Evolutionary conservation across 2,113 vertebrate genomes (phyloP), one percentile per base, ranked within the genome.

Genomic region (Callipepla squamata): DNA sequence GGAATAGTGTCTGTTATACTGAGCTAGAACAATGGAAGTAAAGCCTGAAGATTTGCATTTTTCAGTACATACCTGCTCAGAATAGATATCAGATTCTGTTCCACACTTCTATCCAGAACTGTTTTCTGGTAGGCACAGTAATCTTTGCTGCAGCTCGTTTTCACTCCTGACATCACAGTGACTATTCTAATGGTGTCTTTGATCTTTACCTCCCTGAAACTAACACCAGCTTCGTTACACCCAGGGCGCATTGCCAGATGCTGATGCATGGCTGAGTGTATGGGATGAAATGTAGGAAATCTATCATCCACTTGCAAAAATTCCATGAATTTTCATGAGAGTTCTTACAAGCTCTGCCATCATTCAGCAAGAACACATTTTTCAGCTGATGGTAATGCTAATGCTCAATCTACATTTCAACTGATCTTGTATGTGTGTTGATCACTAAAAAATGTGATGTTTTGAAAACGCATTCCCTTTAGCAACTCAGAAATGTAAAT

Each of bases 121-220:
- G 11, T 45, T 87, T 91, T 55, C 53, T 55, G 30, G 26, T 58
- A 80, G 59, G 44, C n/a, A 20, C 20, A n/a, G 36, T 23, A 62
- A 40, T 45, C 47, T 32, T 63, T 26, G 57, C 34, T 45, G 63
- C 61, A 87, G n/a, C 2, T 85, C 73, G 45, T 78, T 85, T 75
- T 87, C 80, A 62, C 45, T 80, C 42, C 47, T 62, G 36, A 85
- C 63, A 85, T 95, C 86, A 85, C 57, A 89, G 40, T 61, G 32
- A 91, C 92, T 80, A 3, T 85, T 92, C 53, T 90, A 74, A 94
- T 78, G 63, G 55, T 66, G 79, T 7, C 74, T 93, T 93, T 95
- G 72, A 93, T 95, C 80, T 95, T 89, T 91, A 89, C 80, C 65
- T 83, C 58, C 75, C 73, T 68, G 57, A 93, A 83, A 81, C n/a